Base-by-base conservation (phyloP, 2,888 invertebrate genomes). In the Thera obeliscata region DNA sequence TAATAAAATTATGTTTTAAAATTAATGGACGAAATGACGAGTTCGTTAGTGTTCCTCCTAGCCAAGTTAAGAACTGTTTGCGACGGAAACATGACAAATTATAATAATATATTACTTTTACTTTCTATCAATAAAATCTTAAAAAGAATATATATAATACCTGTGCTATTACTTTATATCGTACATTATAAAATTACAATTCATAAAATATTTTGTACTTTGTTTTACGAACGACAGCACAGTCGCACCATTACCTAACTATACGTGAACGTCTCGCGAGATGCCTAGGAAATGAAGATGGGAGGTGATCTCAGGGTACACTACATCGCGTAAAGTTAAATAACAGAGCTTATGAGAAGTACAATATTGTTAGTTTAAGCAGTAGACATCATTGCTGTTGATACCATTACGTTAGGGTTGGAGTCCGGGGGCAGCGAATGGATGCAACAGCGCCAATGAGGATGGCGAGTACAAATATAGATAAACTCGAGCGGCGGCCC, bases 201-300 rank as follows among this genome's bases (percentile, higher is more conserved):
- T 91, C 90, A 91, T 91, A 91, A 90, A 90, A 90, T 92, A 93
- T 92, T 93, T 94, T 94, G 94, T 94, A 94, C 94, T 94, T 91
- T 91, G 87, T 91, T 88, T 87, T 82, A 84, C 86, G 86, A 83
- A 87, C 92, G 92, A 90, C 90, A 81, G 81, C 80, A 82, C 77
- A 77, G 87, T 86, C 91, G 90, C 85, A 88, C 87, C 77, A 82
- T 87, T 84, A 85, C 85, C 86, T 89, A 89, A 85, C 87, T 87
- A 87, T 84, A 84, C 74, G 78, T 76, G 78, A 82, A 78, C 77
- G 76, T 78, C 72, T 78, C 72, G 83, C 81, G 81, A 81, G 82
- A 83, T 81, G 83, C 82, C 80, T 76, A 80, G 75, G 57, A 61
- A 66, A 61, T 64, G 64, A 61, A 64, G 63, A 60, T 38, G 69